phyloP scores from a whole-genome alignment of 2,888 invertebrate genomes.

The Helicoverpa assulta region DNA sequence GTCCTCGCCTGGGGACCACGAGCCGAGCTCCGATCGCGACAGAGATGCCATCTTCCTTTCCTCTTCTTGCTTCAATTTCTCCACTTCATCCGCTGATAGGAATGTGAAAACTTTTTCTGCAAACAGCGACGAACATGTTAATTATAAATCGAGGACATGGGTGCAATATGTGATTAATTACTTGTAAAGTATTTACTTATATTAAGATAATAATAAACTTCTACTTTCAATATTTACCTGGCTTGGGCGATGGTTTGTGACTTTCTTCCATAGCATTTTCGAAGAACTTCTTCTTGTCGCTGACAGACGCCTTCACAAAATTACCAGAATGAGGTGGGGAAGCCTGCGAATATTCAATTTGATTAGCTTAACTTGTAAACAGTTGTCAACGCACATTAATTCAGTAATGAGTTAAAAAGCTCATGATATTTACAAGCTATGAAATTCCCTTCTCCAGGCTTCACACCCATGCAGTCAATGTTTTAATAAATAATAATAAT shows the following conservation, averaged over 20 bases:
- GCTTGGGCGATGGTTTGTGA: slow-evolving; percentile 95
- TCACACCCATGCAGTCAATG: slow-evolving; percentile 88
- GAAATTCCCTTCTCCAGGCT: slow-evolving; percentile 83
- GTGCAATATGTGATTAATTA: too few relatives aligned
- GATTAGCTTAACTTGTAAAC: slow-evolving; percentile 55
- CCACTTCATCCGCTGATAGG: slow-evolving; percentile 97
- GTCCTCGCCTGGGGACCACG: slow-evolving; percentile 87
- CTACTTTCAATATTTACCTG: slow-evolving; percentile 89
- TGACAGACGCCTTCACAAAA: slow-evolving; percentile 96
- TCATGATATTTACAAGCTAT: slow-evolving; percentile 86
- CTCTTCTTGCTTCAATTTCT: slow-evolving; percentile 98
- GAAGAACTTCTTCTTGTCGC: slow-evolving; percentile 98
- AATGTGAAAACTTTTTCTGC: slow-evolving; percentile 97
- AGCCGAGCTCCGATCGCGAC: slow-evolving; percentile 91
- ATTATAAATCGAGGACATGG: background rate
- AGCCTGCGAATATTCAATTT: slow-evolving; percentile 78
- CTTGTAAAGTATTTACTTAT: too few relatives aligned
- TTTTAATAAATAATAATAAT: slow-evolving; percentile 73
- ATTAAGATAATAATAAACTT: too few relatives aligned
- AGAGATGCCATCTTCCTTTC: slow-evolving; percentile 95
- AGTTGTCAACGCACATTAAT: slow-evolving; percentile 16
- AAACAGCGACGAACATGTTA: slow-evolving; percentile 13
- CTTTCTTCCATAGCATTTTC: slow-evolving; percentile 98
- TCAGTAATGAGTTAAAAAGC: slow-evolving; percentile 82
- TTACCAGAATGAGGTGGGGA: slow-evolving; percentile 93